Conservation (phyloP, 2,888 invertebrate genomes). For the Trachelus iudaicus region DNA sequence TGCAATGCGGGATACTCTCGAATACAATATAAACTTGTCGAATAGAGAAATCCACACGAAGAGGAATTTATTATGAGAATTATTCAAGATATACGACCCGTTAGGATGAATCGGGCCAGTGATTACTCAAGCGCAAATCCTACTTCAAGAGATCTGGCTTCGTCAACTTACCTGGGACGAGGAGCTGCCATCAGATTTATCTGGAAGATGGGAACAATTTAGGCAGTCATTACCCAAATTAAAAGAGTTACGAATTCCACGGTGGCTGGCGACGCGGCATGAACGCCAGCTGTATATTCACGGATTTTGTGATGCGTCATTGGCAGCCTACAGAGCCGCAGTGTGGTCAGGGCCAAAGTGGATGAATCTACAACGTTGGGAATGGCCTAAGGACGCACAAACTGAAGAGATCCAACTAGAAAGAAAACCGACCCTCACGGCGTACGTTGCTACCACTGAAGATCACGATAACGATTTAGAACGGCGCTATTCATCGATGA, state of each 20-base stretch:
- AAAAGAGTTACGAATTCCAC: constrained; percentile 9
- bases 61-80: constrained; percentile 13
- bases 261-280: background rate
- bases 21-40: constrained; percentile 1
- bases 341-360: no score
- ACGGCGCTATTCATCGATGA: no score
- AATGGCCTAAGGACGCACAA: no score
- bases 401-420: no score
- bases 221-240: constrained; percentile 8
- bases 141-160: constrained; percentile 25
- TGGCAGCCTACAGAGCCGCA: no score
- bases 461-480: no score
- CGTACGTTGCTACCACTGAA: no score
- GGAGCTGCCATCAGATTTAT: background rate
- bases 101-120: constrained; percentile 21
- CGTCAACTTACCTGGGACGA: constrained; percentile 20
- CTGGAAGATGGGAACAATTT: constrained; percentile 10
- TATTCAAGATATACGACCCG: constrained; percentile 24
- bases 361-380: no score
- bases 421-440: no score
- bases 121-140: constrained; percentile 15
- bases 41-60: constrained; percentile 8
- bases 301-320: no score
- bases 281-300: no score
- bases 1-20: constrained; percentile 7